Base-by-base conservation (phyloP, 2,888 invertebrate species). In the Lamproptera curius region DNA sequence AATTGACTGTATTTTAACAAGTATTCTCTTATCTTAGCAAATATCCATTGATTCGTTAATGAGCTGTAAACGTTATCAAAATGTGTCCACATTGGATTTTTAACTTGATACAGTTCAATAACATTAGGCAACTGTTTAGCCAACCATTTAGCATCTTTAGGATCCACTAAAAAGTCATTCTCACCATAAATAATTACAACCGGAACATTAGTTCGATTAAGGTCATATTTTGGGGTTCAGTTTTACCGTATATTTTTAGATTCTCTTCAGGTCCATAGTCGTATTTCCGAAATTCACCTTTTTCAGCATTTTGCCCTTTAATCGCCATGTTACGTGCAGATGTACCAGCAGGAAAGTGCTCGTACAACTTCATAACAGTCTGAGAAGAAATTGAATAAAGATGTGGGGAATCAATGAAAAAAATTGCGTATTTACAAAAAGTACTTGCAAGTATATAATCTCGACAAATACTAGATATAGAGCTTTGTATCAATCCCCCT, bases 141-240 rank as follows among this genome's bases (percentile, higher is more conserved):
- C 51, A 92, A 62, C 61, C 88, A 87, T 34, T 85, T 61, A 0
- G 92, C 89, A 45, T 92, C 92, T 62, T 77, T 72, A 0, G 80
- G 70, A 89, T 90, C 59, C 89, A 81, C 90, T 83, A 91, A 66
- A 90, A 93, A 60, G 89, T 91, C 81, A 28, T 76, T 77, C 6
- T 52, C 59, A 0, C 83, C 82, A 41, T 80, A 79, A 28, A 83
- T 58, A 3, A 67, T 54, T 2, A 83, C 58, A 2, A 72, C 56
- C 1, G 83, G 84, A 0, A 63, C 59, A 0, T 59, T 65, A 5
- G 70, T 69, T 1, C 76, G 73, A 49, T 57, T 69, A 0, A 78
- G 50, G 40, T 75, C 75, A 20, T 71, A 84, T 8, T 42, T 42
- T 0, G 84, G 78, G 84, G 76, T 0, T 50, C 10, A 1, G 58